Evolutionary conservation across 2,888 invertebrate genomes (phyloP).

Genomic region (Metallyticus violacea): DNA sequence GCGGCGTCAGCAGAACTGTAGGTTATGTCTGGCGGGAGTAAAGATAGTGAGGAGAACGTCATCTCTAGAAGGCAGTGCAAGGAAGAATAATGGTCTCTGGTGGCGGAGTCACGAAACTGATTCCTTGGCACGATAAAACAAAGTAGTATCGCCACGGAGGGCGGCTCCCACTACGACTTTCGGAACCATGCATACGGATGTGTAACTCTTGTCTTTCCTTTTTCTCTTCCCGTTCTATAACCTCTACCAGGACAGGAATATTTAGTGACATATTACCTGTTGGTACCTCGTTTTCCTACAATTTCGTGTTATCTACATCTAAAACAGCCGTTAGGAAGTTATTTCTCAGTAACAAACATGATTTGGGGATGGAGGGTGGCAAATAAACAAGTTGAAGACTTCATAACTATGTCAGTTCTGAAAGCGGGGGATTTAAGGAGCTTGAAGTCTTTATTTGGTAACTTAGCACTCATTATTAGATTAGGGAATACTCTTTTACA

Average conservation of each 20-base stretch:
- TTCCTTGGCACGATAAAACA: neutral
- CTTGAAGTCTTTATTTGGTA: no score
- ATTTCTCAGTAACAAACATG: no score
- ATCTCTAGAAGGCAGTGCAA: conserved; percentile 8
- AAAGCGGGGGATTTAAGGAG: no score
- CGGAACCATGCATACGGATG: neutral
- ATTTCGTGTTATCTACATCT: neutral
- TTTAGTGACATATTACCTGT: neutral
- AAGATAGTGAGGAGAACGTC: conserved; percentile 4
- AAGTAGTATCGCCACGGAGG: neutral
- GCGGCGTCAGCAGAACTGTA: no score
- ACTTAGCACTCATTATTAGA: no score
- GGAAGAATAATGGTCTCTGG: conserved; percentile 16
- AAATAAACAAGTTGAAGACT: no score
- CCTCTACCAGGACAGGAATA: neutral
- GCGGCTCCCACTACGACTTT: neutral
- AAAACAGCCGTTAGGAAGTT: no score
- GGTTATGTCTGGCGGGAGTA: conserved; percentile 3
- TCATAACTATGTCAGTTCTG: no score
- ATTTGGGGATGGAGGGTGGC: no score
- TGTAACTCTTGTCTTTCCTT: no score
- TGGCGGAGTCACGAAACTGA: conserved; percentile 12
- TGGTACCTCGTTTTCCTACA: neutral
- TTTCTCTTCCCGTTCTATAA: neutral
- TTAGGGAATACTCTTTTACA: no score